These are phyloP conservation scores for Mimumesa dahlbomi DNA, from an alignment of 2,888 invertebrate species.

Conservation along the genomic window DNA sequence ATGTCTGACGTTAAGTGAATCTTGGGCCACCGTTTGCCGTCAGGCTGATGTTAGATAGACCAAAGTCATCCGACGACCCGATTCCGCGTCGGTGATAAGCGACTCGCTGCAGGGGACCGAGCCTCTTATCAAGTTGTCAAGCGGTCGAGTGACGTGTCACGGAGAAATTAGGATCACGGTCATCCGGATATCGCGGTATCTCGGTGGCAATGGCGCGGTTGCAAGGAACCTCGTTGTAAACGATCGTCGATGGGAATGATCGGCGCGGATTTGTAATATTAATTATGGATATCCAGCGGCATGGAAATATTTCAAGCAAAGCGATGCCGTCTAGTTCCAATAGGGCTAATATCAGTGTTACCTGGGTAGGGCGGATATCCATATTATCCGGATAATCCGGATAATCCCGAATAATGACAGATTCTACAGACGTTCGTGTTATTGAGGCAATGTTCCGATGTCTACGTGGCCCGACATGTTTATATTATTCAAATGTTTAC, in stretches of 20 bases:
- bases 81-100: slow-evolving; percentile 16
- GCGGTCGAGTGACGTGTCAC: slow-evolving; percentile 25
- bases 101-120: slow-evolving; percentile 4
- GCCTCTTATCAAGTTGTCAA: slow-evolving; percentile 30
- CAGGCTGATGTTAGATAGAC: too few species aligned
- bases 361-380: slow-evolving; percentile 39
- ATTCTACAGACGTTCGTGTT: slow-evolving; percentile 44
- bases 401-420: slow-evolving; percentile 54
- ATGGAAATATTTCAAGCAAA: slow-evolving; percentile 7
- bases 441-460: slow-evolving; percentile 22
- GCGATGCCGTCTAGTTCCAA: slow-evolving; percentile 23
- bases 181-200: slow-evolving; percentile 36
- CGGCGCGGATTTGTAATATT: background rate
- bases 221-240: slow-evolving; percentile 1
- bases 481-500: slow-evolving; percentile 42
- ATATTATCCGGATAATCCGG: slow-evolving; percentile 52
- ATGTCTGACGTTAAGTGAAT: too few species aligned
- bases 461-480: slow-evolving; percentile 19
- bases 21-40: too few species aligned
- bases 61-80: background rate
- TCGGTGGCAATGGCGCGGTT: slow-evolving; percentile 17
- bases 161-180: slow-evolving; percentile 36
- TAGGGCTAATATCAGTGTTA: slow-evolving; percentile 32
- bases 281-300: slow-evolving; percentile 11
- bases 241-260: too few species aligned